Evolutionary conservation across 2,797 vertebrate genomes (phyloP), one percentile per base, ranked within the genome.

Genomic region (Hypotaenidia okinawae): DNA sequence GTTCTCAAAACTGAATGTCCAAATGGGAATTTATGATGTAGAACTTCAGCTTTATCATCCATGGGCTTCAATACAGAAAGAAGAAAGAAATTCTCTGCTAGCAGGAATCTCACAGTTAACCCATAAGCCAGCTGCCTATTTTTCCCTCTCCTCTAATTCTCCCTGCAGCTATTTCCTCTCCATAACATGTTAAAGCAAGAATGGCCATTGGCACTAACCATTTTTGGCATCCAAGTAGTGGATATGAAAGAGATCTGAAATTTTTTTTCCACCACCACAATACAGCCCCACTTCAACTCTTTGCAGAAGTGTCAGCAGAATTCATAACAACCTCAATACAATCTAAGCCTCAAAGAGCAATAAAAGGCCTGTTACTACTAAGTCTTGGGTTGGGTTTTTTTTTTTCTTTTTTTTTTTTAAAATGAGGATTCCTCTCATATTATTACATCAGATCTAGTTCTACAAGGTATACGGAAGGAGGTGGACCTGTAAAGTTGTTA

Each of bases 21-120:
- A 97, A 97, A 97, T 89, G 95, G 95, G 96, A 97, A 98, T 98
- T 97, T 97, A 97, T 96, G 97, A 97, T 97, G 97, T 96, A 97
- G 97, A 97, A 96, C 97, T 97, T 98, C 93, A 87, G 90, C 91
- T 97, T 97, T 97, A 98, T 97, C 97, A 97, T 95, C 95, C 78
- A 84, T 43, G 72, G 90, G 79, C 75, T 97, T 97, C 96, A 96
- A 95, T 76, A 87, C 16, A 89, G 89, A 95, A 91, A 77, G 95
- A 94, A 95, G 87, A 94, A 94, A 96, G 81, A 88, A 94, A 94
- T 94, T 94, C 72, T 94, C 76, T 90, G 81, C 91, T 94, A 66
- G 84, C 81, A 95, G 93, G 75, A 97, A 89, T 89, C 89, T 97
- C 84, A 87, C 73, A 93, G 93, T 96, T 96, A 97, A 95, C 94